A percentile compares a stretch with the other conserved stretches of the same genome.
Evolutionary conservation across 92 coral and sea anemone genomes (phyloP).

Genomic region (Desmophyllum pertusum): DNA sequence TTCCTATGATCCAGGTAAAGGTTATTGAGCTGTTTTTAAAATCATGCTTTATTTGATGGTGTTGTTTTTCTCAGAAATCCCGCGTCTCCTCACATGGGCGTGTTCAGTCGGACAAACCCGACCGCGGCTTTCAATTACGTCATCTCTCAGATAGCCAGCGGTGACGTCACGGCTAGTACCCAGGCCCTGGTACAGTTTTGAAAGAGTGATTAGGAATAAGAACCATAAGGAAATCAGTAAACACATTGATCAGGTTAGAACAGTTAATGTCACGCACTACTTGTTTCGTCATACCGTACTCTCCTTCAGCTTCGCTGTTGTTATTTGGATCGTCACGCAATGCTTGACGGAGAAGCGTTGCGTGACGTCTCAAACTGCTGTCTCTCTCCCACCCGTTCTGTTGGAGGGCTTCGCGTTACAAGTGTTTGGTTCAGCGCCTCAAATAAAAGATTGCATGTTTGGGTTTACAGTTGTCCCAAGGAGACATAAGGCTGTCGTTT

Average conservation of each 20-base stretch:
- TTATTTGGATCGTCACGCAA: too few relatives aligned
- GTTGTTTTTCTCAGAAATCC: conserved; percentile 53
- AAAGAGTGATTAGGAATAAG: conserved; percentile 83
- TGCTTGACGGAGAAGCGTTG: too few relatives aligned
- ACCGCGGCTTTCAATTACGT: conserved; percentile 95
- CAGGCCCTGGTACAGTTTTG: conserved; percentile 94
- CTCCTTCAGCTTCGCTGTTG: too few relatives aligned
- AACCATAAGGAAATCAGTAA: conserved; percentile 83
- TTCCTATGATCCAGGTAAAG: neutral
- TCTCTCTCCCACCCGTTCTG: too few relatives aligned
- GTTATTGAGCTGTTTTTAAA: neutral
- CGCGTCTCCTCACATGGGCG: conserved; percentile 81
- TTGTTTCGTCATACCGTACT: too few relatives aligned
- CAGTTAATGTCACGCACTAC: neutral
- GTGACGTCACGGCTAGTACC: conserved; percentile 92
- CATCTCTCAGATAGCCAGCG: conserved; percentile 96
- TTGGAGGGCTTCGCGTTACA: too few relatives aligned
- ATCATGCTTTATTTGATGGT: conserved; percentile 25
- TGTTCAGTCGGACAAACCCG: conserved; percentile 90
- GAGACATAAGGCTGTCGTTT: neutral
- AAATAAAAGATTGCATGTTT: too few relatives aligned
- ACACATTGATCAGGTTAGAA: conserved; percentile 91
- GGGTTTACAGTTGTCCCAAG: too few relatives aligned
- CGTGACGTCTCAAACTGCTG: too few relatives aligned
- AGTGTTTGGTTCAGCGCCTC: too few relatives aligned